Conservation (phyloP, 2,888 invertebrate genomes). For the Pharmacophagus antenor region DNA sequence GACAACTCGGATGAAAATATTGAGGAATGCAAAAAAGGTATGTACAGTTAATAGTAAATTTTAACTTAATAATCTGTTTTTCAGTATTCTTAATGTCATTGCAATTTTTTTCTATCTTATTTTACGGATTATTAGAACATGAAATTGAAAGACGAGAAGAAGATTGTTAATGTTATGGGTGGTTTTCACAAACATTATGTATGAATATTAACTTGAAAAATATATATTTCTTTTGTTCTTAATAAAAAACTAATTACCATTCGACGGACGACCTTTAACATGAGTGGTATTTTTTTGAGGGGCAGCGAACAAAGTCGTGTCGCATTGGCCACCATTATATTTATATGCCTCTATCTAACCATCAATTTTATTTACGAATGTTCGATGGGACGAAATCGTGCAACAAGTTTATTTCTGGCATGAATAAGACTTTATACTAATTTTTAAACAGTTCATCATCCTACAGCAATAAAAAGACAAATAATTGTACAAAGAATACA, state of each 20-base stretch:
- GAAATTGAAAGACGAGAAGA: too few species aligned
- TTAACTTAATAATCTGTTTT: too few species aligned
- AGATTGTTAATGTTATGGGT: too few species aligned
- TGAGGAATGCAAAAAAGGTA: slow-evolving; percentile 86
- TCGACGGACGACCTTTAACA: slow-evolving; percentile 35
- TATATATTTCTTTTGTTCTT: slow-evolving; percentile 29
- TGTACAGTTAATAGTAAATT: slow-evolving; percentile 38
- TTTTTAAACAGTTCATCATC: not conserved
- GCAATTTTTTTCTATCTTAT: too few species aligned
- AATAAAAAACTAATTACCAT: slow-evolving; percentile 38
- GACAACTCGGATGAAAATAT: slow-evolving; percentile 91
- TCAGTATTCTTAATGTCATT: too few species aligned
- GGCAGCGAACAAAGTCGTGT: slow-evolving; percentile 44
- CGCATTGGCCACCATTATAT: slow-evolving; percentile 52
- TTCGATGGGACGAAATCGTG: slow-evolving; percentile 36
- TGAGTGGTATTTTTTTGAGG: slow-evolving; percentile 22
- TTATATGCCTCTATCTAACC: slow-evolving; percentile 55
- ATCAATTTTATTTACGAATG: slow-evolving; percentile 42
- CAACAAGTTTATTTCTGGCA: not conserved
- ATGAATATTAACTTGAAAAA: not conserved
- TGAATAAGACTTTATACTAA: not conserved
- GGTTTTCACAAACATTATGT: not conserved
- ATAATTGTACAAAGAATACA: not conserved
- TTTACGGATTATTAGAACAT: too few species aligned
- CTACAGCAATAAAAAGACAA: not conserved